Base-by-base conservation (phyloP, 2,888 invertebrate species). In the Tenthredo amoena region DNA sequence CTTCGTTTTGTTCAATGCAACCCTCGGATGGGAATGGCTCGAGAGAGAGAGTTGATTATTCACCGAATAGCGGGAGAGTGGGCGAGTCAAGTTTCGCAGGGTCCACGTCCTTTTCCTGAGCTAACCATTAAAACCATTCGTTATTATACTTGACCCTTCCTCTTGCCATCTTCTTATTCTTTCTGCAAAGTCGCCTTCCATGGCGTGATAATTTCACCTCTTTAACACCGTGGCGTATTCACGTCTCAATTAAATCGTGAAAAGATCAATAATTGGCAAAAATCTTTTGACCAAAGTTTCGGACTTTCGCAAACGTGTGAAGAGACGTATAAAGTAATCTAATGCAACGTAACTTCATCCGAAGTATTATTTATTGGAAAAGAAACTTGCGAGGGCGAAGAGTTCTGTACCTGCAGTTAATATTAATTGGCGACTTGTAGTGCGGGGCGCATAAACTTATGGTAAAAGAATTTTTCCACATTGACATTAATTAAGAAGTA, bases 31-130 rank as follows among this genome's bases (percentile, higher is more conserved):
- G 34, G 31, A 62, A 68, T 40, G 31, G 34, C 31, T 9, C 10
- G 43, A 43, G 68, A 50, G 55, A 50, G 55, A 68, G 37, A 68
- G 43, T 68, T 79, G 82, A 82, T 40, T 43, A 82, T 85, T 85
- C 37, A 55, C 71, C 85, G 85, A 85, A 85, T 85, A 71, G 68
- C 81, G 26, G 47, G 50, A 40, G 81, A 43, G 82, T 85, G 85
- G 85, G 82, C 85, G 85, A 72, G 82, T 72, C 87, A 87, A 87
- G 90, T 88, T 50, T 71, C 83, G 83, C 37, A 31, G 62, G 62
- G 58, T 83, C 81, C 81, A 62, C 81, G 81, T 81, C 62, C 62
- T 62, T 81, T 81, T 58, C 81, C 40, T 81, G 15, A 81, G 62
- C 58, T 26, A 81, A 58, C 81, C 81, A 81, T 81, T 81, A 81